Percentiles rank a stretch among this genome's conserved stretches.
Evolutionary conservation across 2,113 vertebrate species (phyloP).

Genomic region (Poeciliopsis retropinna): DNA sequence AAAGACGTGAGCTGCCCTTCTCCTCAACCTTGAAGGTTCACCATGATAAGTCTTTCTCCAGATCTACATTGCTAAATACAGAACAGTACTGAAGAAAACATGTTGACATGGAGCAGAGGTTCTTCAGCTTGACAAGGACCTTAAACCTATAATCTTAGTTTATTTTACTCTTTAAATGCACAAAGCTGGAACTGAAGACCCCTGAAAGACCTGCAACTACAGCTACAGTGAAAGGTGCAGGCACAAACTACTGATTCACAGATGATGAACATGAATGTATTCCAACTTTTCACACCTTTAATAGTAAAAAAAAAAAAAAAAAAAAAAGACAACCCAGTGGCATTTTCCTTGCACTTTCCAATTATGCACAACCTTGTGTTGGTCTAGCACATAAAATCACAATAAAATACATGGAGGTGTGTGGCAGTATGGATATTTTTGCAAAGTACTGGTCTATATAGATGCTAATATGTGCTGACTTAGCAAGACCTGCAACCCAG

Average conservation of each 20-base stretch:
- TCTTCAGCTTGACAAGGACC: neutral
- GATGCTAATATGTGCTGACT: constrained; percentile 48
- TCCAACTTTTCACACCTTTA: neutral
- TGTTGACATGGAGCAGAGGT: neutral
- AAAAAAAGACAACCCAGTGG: no score
- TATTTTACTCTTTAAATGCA: neutral
- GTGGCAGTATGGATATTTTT: neutral
- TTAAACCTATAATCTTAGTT: neutral
- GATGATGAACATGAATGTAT: neutral
- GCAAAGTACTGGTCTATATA: constrained; percentile 42
- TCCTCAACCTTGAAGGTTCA: no score
- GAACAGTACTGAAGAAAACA: neutral
- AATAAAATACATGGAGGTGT: neutral
- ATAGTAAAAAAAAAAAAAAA: neutral
- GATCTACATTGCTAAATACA: neutral
- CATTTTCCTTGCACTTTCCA: neutral
- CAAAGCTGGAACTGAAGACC: neutral
- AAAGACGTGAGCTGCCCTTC: no score
- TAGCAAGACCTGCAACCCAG: constrained; percentile 22
- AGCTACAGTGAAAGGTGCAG: no score
- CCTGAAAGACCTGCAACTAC: no score
- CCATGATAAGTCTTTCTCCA: no score
- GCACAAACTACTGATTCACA: no score
- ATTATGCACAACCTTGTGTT: neutral
- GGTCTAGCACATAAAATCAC: neutral